Evolutionary conservation across 2,888 invertebrate species (phyloP).

Genomic region (Drosophila anomalata): DNA sequence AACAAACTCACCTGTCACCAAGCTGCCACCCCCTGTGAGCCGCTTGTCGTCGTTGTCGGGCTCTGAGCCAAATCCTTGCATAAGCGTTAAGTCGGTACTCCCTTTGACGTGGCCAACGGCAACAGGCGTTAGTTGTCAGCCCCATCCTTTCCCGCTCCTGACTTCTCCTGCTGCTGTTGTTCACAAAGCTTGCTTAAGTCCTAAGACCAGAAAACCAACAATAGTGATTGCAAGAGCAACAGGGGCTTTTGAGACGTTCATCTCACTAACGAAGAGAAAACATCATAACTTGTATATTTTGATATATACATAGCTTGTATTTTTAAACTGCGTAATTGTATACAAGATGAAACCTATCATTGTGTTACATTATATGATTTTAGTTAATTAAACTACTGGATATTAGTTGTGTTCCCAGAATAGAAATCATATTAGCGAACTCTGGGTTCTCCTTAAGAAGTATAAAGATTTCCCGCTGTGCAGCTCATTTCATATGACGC

Average conservation of each 20-base stretch:
- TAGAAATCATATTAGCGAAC: too few species aligned
- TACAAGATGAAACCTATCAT: not conserved
- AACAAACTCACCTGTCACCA: slow-evolving; percentile 61
- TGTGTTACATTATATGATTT: not conserved
- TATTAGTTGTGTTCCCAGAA: not conserved
- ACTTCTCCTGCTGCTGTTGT: slow-evolving; percentile 37
- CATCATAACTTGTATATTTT: not conserved
- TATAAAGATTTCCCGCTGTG: not conserved
- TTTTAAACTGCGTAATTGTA: not conserved
- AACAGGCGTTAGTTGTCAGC: slow-evolving; percentile 44
- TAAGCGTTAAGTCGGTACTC: slow-evolving; percentile 59
- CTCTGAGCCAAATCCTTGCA: slow-evolving; percentile 62
- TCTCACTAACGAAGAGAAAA: not conserved
- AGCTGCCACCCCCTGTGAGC: slow-evolving; percentile 20
- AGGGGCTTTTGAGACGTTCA: slow-evolving; percentile 27
- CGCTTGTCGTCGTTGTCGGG: slow-evolving; percentile 44
- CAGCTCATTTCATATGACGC: not conserved
- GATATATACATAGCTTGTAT: not conserved
- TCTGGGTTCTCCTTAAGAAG: not conserved
- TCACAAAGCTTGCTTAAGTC: slow-evolving; percentile 56
- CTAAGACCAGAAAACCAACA: slow-evolving; percentile 43
- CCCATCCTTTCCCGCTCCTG: not conserved
- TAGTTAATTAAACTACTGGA: not conserved
- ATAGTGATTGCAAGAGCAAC: slow-evolving; percentile 33
- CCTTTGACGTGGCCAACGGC: slow-evolving; percentile 48